These are phyloP conservation scores for Carassius carassius DNA, from an alignment of 2,113 vertebrate genomes.

Conservation along the genomic window DNA sequence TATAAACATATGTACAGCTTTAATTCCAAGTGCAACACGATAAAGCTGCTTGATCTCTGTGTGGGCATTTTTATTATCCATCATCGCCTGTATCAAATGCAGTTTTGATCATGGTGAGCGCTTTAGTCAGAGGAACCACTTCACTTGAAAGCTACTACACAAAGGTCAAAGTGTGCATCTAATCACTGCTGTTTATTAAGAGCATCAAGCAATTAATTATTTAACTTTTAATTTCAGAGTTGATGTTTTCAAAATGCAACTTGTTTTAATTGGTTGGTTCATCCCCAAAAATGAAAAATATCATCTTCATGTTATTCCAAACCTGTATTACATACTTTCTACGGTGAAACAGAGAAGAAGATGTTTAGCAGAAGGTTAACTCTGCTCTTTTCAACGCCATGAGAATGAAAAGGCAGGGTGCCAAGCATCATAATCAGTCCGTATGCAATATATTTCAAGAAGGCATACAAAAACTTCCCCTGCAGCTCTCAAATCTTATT, in stretches of 20 bases:
- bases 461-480: no score
- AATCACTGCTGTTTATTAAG: background rate
- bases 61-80: conserved; percentile 43
- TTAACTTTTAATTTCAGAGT: conserved; percentile 3
- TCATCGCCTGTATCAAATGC: conserved; percentile 32
- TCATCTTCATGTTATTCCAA: background rate
- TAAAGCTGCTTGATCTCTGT: conserved; percentile 30
- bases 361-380: background rate
- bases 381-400: background rate
- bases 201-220: background rate
- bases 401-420: background rate
- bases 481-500: no score
- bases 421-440: background rate
- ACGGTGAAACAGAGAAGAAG: background rate
- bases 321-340: background rate
- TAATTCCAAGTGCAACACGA: background rate
- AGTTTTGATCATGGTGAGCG: conserved; percentile 44
- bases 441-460: background rate
- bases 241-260: background rate
- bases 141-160: conserved; percentile 18
- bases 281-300: background rate
- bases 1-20: conserved; percentile 33
- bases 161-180: conserved; percentile 26
- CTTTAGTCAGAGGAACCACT: conserved; percentile 11
- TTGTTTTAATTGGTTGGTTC: background rate